phyloP scores from a whole-genome alignment of 2,113 vertebrate species.

The Nothobranchius furzeri region DNA sequence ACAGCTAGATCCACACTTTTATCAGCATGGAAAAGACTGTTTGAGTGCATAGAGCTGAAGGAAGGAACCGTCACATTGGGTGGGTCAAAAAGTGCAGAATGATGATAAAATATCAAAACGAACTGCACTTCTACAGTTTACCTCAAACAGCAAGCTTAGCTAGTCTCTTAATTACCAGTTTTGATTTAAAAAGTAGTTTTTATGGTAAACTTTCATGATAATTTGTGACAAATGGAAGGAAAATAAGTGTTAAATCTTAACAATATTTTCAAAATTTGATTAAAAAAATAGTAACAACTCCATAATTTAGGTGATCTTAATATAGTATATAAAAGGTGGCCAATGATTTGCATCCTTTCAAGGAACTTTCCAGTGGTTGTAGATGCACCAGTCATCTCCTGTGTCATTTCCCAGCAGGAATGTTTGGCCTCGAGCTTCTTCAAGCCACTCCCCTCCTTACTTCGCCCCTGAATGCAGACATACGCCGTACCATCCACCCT shows the following conservation, averaged over 20 bases:
- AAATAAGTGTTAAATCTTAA: too few relatives aligned
- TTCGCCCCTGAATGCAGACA: constrained; percentile 43
- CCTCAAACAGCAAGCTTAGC: neutral
- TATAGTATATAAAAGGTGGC: too few relatives aligned
- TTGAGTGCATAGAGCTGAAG: too few relatives aligned
- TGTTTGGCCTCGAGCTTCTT: neutral
- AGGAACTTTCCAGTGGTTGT: neutral
- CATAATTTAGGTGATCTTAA: neutral
- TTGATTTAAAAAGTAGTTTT: neutral
- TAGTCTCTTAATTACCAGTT: neutral
- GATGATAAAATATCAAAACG: too few relatives aligned
- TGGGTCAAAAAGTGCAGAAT: too few relatives aligned
- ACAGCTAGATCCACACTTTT: too few relatives aligned
- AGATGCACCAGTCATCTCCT: neutral
- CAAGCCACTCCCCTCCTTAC: neutral
- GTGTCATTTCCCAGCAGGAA: neutral
- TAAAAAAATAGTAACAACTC: too few relatives aligned
- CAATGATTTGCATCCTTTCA: too few relatives aligned
- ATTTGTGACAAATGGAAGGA: neutral
- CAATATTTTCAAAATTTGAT: too few relatives aligned
- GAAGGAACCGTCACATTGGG: too few relatives aligned
- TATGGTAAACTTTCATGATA: neutral
- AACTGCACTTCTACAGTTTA: too few relatives aligned
- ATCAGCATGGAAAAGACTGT: too few relatives aligned
- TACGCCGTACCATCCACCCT: constrained; percentile 20